A percentile compares a stretch with the other conserved stretches of the same genome.
These are phyloP conservation scores for Microtus oregoni DNA, from an alignment of 2,113 vertebrate genomes.

Conservation along the genomic window DNA sequence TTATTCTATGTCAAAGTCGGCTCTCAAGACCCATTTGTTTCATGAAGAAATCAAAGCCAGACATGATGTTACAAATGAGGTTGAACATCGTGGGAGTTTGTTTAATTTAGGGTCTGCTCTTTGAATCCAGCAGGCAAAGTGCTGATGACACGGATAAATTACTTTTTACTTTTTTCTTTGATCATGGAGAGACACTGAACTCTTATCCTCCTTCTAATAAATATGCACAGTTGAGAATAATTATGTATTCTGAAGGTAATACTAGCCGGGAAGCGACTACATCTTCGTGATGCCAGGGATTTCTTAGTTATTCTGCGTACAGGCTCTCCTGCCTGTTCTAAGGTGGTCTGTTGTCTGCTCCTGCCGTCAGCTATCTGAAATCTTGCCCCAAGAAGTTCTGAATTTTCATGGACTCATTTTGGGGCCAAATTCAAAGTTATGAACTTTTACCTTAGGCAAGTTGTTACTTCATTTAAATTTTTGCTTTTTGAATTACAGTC, in stretches of 20 bases:
- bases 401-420: not conserved
- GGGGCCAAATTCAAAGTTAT: conserved; percentile 1
- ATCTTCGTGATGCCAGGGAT: conserved; percentile 25
- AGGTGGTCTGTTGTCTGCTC: conserved; percentile 28
- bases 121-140: not conserved
- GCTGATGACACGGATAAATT: not conserved
- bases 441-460: not conserved
- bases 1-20: not conserved
- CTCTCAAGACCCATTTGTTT: conserved; percentile 10
- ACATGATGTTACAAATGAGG: not conserved
- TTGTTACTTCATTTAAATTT: not conserved
- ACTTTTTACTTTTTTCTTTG: conserved; percentile 47
- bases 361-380: conserved; percentile 40
- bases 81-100: not conserved
- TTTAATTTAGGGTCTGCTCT: conserved; percentile 28
- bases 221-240: not conserved
- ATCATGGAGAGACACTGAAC: not conserved
- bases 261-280: conserved; percentile 19
- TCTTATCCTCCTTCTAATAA: conserved; percentile 8
- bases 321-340: not conserved
- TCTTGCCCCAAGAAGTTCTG: not conserved
- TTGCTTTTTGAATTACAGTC: not conserved
- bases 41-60: conserved; percentile 21
- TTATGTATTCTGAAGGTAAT: conserved; percentile 16
- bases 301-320: conserved; percentile 30